These are phyloP conservation scores for Sinocyclocheilus anophthalmus DNA, from an alignment of 2,113 vertebrate species.

Conservation along the genomic window DNA sequence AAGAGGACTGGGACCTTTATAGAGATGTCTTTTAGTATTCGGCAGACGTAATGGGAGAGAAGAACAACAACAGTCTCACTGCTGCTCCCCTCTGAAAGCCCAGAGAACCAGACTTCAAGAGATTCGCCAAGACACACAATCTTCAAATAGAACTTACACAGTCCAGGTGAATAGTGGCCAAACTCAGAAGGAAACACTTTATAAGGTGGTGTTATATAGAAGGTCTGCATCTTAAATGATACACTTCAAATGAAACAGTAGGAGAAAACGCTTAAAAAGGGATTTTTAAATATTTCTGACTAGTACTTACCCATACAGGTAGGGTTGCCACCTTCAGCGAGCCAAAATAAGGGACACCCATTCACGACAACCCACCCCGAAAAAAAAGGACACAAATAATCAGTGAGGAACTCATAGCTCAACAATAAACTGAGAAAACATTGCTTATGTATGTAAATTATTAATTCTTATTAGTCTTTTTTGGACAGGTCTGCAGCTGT, in stretches of 20 bases:
- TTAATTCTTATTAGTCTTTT: no score
- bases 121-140: not conserved
- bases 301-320: not conserved
- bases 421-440: no score
- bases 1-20: not conserved
- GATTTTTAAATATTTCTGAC: not conserved
- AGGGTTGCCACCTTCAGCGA: no score
- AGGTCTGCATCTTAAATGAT: not conserved
- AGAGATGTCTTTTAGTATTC: not conserved
- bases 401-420: no score
- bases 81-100: not conserved
- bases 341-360: no score
- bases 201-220: not conserved
- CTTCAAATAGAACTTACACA: conserved; percentile 4
- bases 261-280: not conserved
- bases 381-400: no score
- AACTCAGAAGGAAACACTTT: not conserved
- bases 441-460: no score
- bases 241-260: not conserved
- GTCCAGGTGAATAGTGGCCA: not conserved
- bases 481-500: no score
- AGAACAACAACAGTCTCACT: not conserved
- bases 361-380: no score
- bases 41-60: not conserved
- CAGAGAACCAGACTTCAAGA: not conserved